phyloP scores from a whole-genome alignment of 2,888 invertebrate species.

The Clepsis dumicolana region DNA sequence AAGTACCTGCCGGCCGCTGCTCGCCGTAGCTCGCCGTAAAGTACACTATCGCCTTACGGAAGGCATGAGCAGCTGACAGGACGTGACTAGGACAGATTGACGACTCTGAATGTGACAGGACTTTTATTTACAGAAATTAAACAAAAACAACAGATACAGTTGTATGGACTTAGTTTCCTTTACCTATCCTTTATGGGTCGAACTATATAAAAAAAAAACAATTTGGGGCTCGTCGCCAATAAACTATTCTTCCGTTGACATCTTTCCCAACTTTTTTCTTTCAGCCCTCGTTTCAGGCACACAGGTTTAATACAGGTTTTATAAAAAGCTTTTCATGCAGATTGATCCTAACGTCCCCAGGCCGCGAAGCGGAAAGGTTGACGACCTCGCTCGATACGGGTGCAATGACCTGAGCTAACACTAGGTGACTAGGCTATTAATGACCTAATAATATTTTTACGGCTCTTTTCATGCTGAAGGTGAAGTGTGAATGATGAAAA shows the following conservation, averaged over 20 bases:
- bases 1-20: too few species aligned
- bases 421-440: conserved; percentile 31
- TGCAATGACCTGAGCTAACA: conserved; percentile 33
- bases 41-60: too few species aligned
- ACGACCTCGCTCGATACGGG: conserved; percentile 38
- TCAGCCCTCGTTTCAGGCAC: too few species aligned
- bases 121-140: too few species aligned
- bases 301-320: neutral
- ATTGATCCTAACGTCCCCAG: neutral
- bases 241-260: neutral
- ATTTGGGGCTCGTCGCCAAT: neutral
- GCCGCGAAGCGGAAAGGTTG: conserved; percentile 20
- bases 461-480: neutral
- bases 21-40: too few species aligned
- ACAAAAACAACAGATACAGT: too few species aligned
- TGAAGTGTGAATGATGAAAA: neutral
- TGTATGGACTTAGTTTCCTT: too few species aligned
- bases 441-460: conserved; percentile 22
- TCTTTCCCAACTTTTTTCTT: neutral
- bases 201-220: too few species aligned
- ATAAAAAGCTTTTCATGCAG: neutral
- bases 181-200: too few species aligned
- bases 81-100: too few species aligned
- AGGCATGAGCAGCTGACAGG: too few species aligned
- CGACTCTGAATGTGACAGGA: too few species aligned